These are phyloP conservation scores for Agelas oroides DNA, from an alignment of 37 sponge, comb jelly and placozoan species.

Conservation along the genomic window DNA sequence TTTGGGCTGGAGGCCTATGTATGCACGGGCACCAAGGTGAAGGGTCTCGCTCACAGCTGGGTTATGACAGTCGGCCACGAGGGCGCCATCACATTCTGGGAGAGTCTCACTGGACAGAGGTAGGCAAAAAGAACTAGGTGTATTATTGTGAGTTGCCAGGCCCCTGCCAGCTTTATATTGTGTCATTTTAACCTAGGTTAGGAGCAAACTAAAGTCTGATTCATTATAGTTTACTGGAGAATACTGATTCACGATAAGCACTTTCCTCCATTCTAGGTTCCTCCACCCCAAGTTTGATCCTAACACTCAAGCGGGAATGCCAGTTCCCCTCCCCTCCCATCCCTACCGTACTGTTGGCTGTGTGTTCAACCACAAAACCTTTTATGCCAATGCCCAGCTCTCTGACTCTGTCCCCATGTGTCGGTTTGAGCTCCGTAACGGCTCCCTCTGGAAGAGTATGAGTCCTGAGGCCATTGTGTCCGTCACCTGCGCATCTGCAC, in stretches of 20 bases:
- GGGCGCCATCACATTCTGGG: constrained; percentile 91
- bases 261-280: constrained; percentile 41
- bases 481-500: constrained; percentile 5
- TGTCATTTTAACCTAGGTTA: too few species aligned
- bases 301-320: constrained; percentile 60
- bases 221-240: too few species aligned
- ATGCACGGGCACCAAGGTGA: constrained; percentile 87
- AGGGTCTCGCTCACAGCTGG: constrained; percentile 85
- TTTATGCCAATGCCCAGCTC: constrained; percentile 92
- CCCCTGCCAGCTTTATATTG: too few species aligned
- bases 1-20: constrained; percentile 95
- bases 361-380: constrained; percentile 93
- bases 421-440: constrained; percentile 73
- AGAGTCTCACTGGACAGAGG: constrained; percentile 97
- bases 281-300: constrained; percentile 72
- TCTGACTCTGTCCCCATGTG: constrained; percentile 69
- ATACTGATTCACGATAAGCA: too few species aligned
- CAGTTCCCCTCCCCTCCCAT: constrained; percentile 55
- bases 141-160: too few species aligned
- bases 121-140: too few species aligned
- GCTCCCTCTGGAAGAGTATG: constrained; percentile 90
- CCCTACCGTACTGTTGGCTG: constrained; percentile 94
- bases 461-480: constrained; percentile 85
- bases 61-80: constrained; percentile 81
- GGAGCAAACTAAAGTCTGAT: too few species aligned